Conservation (phyloP, 2,113 vertebrate species). For the Pangasianodon hypophthalmus region DNA sequence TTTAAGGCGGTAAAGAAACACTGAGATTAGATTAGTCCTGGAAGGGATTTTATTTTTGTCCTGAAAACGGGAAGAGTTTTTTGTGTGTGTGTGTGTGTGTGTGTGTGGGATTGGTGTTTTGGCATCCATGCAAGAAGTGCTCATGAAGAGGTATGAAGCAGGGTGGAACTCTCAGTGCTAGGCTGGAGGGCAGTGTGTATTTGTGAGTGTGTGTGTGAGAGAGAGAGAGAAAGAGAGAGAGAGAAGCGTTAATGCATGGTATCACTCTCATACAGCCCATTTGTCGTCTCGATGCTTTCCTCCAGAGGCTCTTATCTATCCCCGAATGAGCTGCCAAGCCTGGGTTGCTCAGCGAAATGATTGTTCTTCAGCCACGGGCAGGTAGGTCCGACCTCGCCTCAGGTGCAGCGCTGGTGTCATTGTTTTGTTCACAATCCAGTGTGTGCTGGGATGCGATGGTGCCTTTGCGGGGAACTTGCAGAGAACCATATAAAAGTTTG, state of each 20-base stretch:
- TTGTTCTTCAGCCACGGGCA: background rate
- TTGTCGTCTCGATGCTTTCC: background rate
- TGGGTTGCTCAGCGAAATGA: background rate
- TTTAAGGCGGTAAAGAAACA: background rate
- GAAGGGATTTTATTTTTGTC: no score
- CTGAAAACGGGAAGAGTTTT: background rate
- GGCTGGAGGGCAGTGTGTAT: background rate
- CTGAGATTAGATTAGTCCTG: background rate
- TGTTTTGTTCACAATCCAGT: background rate
- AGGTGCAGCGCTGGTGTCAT: no score
- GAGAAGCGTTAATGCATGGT: constrained; percentile 20
- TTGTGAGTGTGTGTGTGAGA: background rate
- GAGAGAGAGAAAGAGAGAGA: background rate
- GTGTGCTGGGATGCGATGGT: background rate
- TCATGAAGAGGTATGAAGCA: background rate
- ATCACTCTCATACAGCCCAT: constrained; percentile 17
- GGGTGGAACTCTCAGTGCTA: background rate
- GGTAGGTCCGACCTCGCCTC: background rate
- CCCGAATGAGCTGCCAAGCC: background rate
- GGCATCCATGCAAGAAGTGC: background rate
- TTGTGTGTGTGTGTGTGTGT: background rate
- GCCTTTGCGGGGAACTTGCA: no score
- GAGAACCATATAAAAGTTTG: background rate
- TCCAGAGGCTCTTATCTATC: constrained; percentile 19
- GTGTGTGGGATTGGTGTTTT: background rate